A percentile compares a stretch with the other conserved stretches of the same genome.
phyloP scores from a whole-genome alignment of 2,888 invertebrate species.

The Octonoba sinensis region DNA sequence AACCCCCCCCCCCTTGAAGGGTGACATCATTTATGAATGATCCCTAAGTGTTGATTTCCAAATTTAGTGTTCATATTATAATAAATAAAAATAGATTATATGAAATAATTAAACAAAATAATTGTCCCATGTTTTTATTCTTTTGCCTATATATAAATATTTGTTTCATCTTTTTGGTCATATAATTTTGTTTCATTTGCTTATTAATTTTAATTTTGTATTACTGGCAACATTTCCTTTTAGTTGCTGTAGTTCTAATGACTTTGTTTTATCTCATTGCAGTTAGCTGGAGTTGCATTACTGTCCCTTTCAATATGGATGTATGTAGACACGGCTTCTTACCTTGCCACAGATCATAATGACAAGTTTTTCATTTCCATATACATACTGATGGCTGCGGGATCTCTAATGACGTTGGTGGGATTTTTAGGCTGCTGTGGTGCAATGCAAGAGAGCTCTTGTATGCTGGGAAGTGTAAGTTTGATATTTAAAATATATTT shows the following conservation, averaged over 20 bases:
- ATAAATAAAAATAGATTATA: too few species aligned
- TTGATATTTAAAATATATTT: not conserved
- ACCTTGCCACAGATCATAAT: constrained; percentile 79
- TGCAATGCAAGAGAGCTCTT: constrained; percentile 82
- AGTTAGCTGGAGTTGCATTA: constrained; percentile 81
- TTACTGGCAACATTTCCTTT: not conserved
- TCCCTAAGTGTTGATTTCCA: too few species aligned
- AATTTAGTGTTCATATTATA: too few species aligned
- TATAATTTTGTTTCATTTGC: not conserved
- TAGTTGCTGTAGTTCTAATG: too few species aligned
- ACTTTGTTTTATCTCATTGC: constrained; percentile 69
- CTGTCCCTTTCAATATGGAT: constrained; percentile 84
- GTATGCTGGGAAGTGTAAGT: constrained; percentile 82
- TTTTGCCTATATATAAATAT: not conserved
- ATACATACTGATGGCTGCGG: constrained; percentile 81
- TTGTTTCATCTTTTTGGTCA: not conserved
- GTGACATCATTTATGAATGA: too few species aligned
- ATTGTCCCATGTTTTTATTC: not conserved
- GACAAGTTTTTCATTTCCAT: constrained; percentile 79
- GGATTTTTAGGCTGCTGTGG: constrained; percentile 90
- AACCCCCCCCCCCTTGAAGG: too few species aligned
- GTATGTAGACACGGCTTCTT: constrained; percentile 81
- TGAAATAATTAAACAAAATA: too few species aligned
- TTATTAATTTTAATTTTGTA: not conserved
- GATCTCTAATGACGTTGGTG: constrained; percentile 80